These are phyloP conservation scores for Caenorhabditis japonica DNA, from an alignment of 2,888 invertebrate genomes.

Conservation along the genomic window DNA sequence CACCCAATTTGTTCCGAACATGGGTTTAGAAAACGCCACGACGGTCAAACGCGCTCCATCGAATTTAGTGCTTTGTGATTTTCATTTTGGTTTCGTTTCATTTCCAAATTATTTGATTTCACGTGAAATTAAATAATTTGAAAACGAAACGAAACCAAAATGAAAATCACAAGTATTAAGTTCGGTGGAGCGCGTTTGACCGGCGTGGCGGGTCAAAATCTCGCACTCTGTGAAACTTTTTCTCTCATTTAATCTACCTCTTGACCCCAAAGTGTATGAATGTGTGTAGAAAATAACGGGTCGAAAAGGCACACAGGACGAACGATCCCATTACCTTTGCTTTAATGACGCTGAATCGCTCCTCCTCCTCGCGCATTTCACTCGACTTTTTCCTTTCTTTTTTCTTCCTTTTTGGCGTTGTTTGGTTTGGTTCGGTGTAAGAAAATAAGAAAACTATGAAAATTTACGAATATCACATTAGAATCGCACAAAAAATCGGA, in stretches of 20 bases:
- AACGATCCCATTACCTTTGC: conserved; percentile 32
- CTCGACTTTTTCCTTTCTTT: conserved; percentile 34
- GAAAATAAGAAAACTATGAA: conserved; percentile 1
- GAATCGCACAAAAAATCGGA: too few species aligned
- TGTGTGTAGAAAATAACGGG: conserved; percentile 24
- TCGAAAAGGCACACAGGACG: conserved; percentile 1
- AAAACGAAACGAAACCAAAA: background rate
- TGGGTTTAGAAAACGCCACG: background rate
- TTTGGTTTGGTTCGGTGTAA: conserved; percentile 40
- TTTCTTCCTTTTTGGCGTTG: conserved; percentile 21
- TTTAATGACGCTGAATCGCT: conserved; percentile 44
- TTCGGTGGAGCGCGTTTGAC: too few species aligned
- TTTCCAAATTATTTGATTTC: too few species aligned
- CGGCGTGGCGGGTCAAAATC: too few species aligned
- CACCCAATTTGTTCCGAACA: conserved; percentile 12
- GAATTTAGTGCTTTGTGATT: too few species aligned
- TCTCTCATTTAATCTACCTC: too few species aligned
- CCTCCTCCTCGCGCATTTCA: conserved; percentile 43
- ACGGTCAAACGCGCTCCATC: too few species aligned
- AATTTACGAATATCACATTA: too few species aligned
- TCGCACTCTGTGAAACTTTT: background rate
- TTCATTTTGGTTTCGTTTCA: background rate
- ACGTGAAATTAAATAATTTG: too few species aligned
- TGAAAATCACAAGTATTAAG: too few species aligned
- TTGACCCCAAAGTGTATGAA: too few species aligned